Conservation (phyloP, 1,140 invertebrate genomes). For the Conopomorpha cramerella region DNA sequence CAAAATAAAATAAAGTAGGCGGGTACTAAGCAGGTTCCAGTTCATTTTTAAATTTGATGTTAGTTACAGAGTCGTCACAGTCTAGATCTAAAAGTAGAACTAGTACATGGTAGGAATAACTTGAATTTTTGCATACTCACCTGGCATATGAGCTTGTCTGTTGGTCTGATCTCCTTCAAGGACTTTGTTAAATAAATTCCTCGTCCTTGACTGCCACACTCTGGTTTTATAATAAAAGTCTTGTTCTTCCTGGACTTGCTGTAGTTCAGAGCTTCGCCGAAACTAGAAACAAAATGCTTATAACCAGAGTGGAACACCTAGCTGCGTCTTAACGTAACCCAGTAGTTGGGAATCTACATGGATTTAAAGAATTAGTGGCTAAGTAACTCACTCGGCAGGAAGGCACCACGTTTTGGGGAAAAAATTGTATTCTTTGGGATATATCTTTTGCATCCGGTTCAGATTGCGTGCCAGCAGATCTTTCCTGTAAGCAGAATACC, state of each 20-base stretch:
- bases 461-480: constrained; percentile 84
- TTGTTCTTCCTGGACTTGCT: constrained; percentile 69
- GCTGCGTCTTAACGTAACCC: no score
- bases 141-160: constrained; percentile 85
- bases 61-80: background rate
- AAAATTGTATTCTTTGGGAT: constrained; percentile 87
- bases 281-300: no score
- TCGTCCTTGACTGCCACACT: constrained; percentile 82
- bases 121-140: constrained; percentile 68
- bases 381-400: constrained; percentile 77
- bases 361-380: constrained; percentile 1
- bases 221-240: constrained; percentile 89
- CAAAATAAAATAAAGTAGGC: no score
- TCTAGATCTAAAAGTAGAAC: constrained; percentile 2
- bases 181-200: constrained; percentile 84
- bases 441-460: constrained; percentile 83
- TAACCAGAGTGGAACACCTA: no score
- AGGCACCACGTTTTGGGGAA: constrained; percentile 94
- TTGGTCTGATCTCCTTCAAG: constrained; percentile 76
- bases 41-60: background rate
- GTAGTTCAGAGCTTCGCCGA: constrained; percentile 68
- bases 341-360: no score
- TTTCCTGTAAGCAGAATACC: constrained; percentile 68
- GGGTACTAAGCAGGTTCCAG: no score
- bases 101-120: constrained; percentile 27